A percentile compares a stretch with the other conserved stretches of the same genome.
These are phyloP conservation scores for Cephonodes hylas DNA, from an alignment of 2,888 invertebrate species.

Conservation along the genomic window DNA sequence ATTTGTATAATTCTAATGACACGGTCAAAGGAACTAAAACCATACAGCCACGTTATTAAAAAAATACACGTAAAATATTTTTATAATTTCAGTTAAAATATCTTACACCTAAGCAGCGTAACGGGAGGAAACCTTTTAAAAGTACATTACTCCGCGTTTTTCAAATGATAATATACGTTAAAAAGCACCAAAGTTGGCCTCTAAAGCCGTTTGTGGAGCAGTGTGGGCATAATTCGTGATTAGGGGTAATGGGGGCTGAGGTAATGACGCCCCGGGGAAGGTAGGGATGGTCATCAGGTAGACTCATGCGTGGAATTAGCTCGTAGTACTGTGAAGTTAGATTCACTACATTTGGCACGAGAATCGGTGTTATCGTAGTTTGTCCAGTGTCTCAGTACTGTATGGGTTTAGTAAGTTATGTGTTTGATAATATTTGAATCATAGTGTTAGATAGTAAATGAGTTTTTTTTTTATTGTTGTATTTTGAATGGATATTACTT, in stretches of 20 bases:
- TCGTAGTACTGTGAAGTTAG: neutral
- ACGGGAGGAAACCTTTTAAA: slow-evolving; percentile 10
- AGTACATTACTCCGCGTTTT: slow-evolving; percentile 7
- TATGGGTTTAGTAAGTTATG: neutral
- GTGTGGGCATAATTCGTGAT: slow-evolving; percentile 48
- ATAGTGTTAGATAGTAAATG: too few relatives aligned
- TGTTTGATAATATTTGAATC: too few relatives aligned
- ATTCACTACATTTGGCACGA: neutral
- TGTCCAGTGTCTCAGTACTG: neutral
- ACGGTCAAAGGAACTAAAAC: neutral
- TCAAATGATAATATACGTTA: slow-evolving; percentile 23
- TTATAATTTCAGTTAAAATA: too few relatives aligned
- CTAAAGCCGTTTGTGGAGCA: slow-evolving; percentile 22
- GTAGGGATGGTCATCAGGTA: slow-evolving; percentile 47
- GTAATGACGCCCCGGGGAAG: slow-evolving; percentile 28
- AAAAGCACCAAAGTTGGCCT: slow-evolving; percentile 38
- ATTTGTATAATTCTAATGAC: neutral
- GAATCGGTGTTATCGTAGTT: too few relatives aligned
- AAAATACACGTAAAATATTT: too few relatives aligned
- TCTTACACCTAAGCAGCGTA: neutral
- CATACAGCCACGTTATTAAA: neutral
- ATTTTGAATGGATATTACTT: too few relatives aligned
- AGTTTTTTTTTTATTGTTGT: too few relatives aligned
- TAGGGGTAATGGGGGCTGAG: slow-evolving; percentile 53
- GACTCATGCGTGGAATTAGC: slow-evolving; percentile 17